A percentile compares a stretch with the other conserved stretches of the same genome.
phyloP scores from a whole-genome alignment of 2,888 invertebrate genomes.

The Chrysotoxum bicinctum region DNA sequence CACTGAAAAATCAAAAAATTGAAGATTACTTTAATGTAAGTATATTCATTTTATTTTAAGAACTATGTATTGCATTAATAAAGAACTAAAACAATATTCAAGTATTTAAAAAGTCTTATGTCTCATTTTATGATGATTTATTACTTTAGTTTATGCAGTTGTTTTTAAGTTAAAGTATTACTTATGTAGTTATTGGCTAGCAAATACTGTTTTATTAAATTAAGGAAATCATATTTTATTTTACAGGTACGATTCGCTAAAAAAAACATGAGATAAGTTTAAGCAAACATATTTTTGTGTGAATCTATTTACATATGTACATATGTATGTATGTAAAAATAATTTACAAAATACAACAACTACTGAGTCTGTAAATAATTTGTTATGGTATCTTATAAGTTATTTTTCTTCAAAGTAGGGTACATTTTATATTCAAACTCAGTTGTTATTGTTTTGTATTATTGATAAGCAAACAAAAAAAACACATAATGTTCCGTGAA shows the following conservation, averaged over 20 bases:
- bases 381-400: too few species aligned
- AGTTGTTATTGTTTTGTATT: too few species aligned
- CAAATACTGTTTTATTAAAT: background rate
- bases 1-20: background rate
- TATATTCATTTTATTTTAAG: background rate
- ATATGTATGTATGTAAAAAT: too few species aligned
- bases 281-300: too few species aligned
- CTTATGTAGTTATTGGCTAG: background rate
- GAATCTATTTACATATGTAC: too few species aligned
- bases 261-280: too few species aligned
- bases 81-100: background rate
- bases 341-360: too few species aligned
- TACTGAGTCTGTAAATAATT: too few species aligned
- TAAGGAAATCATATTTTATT: background rate
- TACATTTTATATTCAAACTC: too few species aligned
- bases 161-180: background rate
- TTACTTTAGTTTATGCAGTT: background rate
- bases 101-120: background rate
- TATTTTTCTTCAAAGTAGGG: too few species aligned
- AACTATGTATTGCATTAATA: slow-evolving; percentile 8
- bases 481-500: too few species aligned
- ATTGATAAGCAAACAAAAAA: too few species aligned
- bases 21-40: background rate
- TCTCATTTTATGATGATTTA: background rate
- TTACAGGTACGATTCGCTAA: background rate